Evolutionary conservation across 2,888 invertebrate species (phyloP).

Genomic region (Lasioglossum malachurum): DNA sequence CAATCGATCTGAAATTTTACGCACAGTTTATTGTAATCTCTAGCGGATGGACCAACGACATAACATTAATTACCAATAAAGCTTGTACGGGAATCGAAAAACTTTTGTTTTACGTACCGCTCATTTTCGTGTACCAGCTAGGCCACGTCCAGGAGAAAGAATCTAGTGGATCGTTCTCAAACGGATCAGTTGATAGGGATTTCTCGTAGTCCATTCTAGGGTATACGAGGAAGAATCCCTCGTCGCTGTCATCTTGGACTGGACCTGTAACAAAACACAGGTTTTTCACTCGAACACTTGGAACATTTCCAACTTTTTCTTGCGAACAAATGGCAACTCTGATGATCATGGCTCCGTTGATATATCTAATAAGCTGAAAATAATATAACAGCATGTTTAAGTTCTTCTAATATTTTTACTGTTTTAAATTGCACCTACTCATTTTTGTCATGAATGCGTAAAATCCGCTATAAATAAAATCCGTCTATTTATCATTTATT

Average conservation of each 20-base stretch:
- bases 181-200: not conserved
- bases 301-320: too few relatives aligned
- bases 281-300: not conserved
- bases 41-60: too few relatives aligned
- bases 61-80: too few relatives aligned
- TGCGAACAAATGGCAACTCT: too few relatives aligned
- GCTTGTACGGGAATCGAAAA: not conserved
- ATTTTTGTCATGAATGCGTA: not conserved
- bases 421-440: too few relatives aligned
- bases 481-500: too few relatives aligned
- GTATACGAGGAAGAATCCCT: rapidly evolving
- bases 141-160: rapidly evolving
- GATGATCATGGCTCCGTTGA: too few relatives aligned
- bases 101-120: not conserved
- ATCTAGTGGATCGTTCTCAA: not conserved
- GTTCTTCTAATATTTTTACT: too few relatives aligned
- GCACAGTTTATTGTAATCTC: too few relatives aligned
- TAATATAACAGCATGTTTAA: too few relatives aligned
- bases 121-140: not conserved
- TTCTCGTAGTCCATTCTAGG: not conserved
- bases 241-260: not conserved
- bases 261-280: not conserved
- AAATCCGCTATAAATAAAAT: not conserved
- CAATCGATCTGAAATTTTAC: too few relatives aligned
- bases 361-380: too few relatives aligned